Base-by-base conservation (phyloP, 2,797 vertebrate species). In the Phyllotis vaccarum region DNA sequence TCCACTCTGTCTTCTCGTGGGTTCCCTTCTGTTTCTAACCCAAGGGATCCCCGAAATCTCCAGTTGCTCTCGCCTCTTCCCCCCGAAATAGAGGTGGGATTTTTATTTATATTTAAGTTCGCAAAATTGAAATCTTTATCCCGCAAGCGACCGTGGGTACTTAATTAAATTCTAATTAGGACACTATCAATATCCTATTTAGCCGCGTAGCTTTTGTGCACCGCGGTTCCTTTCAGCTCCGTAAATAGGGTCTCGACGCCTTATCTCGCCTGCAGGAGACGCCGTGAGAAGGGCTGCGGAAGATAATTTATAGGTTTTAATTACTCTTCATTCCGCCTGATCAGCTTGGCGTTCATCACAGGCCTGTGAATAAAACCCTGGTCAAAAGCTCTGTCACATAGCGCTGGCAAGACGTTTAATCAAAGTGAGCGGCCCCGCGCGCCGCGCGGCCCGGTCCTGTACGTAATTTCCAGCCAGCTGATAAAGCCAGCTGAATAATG, bases 301-400 rank as follows among this genome's bases (percentile, higher is more conserved):
- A 99, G 99, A 99, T 99, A 99, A 99, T 99, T 99, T 99, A 99
- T 99, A 99, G 99, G 99, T 99, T 99, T 99, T 99, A 99, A 99
- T 99, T 99, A 99, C 99, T 99, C 99, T 99, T 99, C 99, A 99
- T 99, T 99, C 99, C 99, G 99, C 99, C 99, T 99, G 99, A 99
- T 99, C 99, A 99, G 99, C 99, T 99, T 99, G 98, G 99, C 98
- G 99, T 99, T 99, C 99, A 99, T 99, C 99, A 99, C 99, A 98
- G 98, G 98, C 98, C 98, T 98, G 98, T 99, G 99, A 99, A 99
- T 99, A 99, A 99, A 98, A 99, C 99, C 98, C 99, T 99, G 98
- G 99, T 99, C 98, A 99, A 99, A 98, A 99, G 99, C 99, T 99
- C 99, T 99, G 99, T 99, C 99, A 99, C 98, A 99, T 99, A 98